phyloP scores from a whole-genome alignment of 2,797 vertebrate genomes.

The Thamnophis elegans region DNA sequence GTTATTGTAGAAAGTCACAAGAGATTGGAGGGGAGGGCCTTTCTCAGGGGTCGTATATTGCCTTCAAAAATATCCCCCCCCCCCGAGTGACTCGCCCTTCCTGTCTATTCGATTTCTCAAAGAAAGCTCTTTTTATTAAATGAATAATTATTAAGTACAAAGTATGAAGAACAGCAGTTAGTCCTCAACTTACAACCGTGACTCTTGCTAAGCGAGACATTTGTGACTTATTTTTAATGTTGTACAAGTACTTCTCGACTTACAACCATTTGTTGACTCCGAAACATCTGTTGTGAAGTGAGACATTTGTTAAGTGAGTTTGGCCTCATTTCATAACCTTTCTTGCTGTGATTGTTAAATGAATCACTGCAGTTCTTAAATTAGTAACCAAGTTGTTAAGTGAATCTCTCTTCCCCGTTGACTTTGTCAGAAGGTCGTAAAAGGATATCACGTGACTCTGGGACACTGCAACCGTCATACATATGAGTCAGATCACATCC shows the following conservation, averaged over 20 bases:
- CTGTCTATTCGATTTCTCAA: neutral
- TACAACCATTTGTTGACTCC: too few species aligned
- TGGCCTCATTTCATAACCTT: rapidly evolving
- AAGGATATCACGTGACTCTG: neutral
- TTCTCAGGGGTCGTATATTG: neutral
- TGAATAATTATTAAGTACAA: neutral
- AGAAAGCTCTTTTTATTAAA: neutral
- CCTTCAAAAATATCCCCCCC: neutral
- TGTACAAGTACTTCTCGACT: too few species aligned
- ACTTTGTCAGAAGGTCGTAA: neutral
- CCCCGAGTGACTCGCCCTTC: neutral
- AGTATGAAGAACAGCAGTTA: neutral
- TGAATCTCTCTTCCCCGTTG: neutral
- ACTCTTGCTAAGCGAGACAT: too few species aligned
- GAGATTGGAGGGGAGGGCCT: neutral
- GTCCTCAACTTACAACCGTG: neutral
- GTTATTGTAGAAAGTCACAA: neutral
- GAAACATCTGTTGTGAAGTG: too few species aligned
- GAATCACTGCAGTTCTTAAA: neutral
- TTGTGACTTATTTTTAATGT: too few species aligned
- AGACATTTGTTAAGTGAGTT: neutral
- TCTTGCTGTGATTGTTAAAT: neutral
- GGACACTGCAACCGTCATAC: neutral
- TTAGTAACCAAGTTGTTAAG: neutral
- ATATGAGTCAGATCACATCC: neutral